Conservation (phyloP, 2,797 vertebrate species). For the Falco novaeseelandiae region DNA sequence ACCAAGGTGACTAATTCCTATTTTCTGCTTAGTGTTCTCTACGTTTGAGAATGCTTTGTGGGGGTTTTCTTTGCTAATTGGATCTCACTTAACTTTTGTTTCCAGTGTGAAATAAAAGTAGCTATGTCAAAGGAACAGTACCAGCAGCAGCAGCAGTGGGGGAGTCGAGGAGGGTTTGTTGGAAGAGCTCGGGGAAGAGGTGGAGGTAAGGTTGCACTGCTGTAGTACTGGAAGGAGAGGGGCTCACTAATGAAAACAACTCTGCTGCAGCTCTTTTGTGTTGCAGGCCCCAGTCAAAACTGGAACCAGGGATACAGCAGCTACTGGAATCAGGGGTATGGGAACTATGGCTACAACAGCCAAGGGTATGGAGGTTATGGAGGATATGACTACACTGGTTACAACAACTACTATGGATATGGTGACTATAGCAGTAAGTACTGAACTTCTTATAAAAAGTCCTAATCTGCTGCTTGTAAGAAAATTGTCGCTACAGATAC, state of each 20-base stretch:
- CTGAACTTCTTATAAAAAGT: slow-evolving; percentile 30
- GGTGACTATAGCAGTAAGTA: slow-evolving; percentile 97
- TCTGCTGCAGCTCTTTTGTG: slow-evolving; percentile 49
- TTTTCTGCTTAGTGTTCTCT: neutral
- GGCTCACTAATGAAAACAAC: neutral
- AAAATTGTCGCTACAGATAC: slow-evolving; percentile 8
- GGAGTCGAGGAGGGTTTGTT: slow-evolving; percentile 90
- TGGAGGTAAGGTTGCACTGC: slow-evolving; percentile 78
- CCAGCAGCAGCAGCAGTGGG: slow-evolving; percentile 96
- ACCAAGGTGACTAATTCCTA: neutral
- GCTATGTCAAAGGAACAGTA: slow-evolving; percentile 99
- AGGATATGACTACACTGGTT: slow-evolving; percentile 97
- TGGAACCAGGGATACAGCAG: slow-evolving; percentile 98
- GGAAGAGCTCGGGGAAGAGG: slow-evolving; percentile 91
- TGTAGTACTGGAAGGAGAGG: rapidly evolving
- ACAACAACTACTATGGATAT: slow-evolving; percentile 99
- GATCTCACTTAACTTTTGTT: neutral
- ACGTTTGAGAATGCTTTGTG: neutral
- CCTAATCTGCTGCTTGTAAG: neutral
- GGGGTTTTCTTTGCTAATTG: neutral
- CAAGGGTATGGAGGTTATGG: slow-evolving; percentile 97
- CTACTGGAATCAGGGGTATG: slow-evolving; percentile 99
- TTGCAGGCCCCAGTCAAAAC: slow-evolving; percentile 91
- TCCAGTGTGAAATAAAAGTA: slow-evolving; percentile 97
- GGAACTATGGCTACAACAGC: slow-evolving; percentile 96